Conservation (phyloP, 2,113 vertebrate genomes). For the Malurus melanocephalus region DNA sequence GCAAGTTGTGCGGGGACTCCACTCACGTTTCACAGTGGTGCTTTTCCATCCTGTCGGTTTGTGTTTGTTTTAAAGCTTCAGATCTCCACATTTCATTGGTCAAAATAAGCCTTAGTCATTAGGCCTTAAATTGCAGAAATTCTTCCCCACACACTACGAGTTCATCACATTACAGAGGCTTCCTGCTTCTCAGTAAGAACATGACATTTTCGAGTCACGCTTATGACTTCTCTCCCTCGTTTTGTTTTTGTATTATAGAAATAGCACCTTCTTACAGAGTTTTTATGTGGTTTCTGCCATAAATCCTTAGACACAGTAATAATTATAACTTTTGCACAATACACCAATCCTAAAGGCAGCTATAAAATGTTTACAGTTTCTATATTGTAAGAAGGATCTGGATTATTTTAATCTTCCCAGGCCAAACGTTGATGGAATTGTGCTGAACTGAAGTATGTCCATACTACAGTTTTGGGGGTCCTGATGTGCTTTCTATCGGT, state of each 20-base stretch:
- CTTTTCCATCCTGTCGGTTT: constrained; percentile 83
- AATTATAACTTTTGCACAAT: constrained; percentile 93
- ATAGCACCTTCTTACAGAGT: constrained; percentile 81
- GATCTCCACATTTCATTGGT: constrained; percentile 73
- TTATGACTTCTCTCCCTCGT: constrained; percentile 62
- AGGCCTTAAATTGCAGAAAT: constrained; percentile 76
- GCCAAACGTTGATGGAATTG: constrained; percentile 73
- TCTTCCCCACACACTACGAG: constrained; percentile 73
- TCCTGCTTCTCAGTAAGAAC: constrained; percentile 72
- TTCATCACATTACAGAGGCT: constrained; percentile 70
- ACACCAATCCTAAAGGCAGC: constrained; percentile 91
- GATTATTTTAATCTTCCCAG: constrained; percentile 78
- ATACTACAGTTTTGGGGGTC: constrained; percentile 68
- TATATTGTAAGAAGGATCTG: constrained; percentile 78
- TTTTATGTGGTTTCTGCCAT: constrained; percentile 81
- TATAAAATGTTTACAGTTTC: constrained; percentile 89
- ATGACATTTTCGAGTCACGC: constrained; percentile 59
- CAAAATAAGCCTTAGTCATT: constrained; percentile 77
- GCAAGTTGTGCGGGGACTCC: constrained; percentile 79
- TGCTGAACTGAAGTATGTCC: constrained; percentile 76
- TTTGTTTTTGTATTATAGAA: constrained; percentile 76
- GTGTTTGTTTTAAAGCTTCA: constrained; percentile 72
- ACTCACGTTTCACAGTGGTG: constrained; percentile 83
- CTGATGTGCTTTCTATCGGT: constrained; percentile 72
- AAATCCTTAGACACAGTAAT: constrained; percentile 78